phyloP scores from a whole-genome alignment of 1,140 invertebrate genomes.

The Leptinotarsa lineolata region DNA sequence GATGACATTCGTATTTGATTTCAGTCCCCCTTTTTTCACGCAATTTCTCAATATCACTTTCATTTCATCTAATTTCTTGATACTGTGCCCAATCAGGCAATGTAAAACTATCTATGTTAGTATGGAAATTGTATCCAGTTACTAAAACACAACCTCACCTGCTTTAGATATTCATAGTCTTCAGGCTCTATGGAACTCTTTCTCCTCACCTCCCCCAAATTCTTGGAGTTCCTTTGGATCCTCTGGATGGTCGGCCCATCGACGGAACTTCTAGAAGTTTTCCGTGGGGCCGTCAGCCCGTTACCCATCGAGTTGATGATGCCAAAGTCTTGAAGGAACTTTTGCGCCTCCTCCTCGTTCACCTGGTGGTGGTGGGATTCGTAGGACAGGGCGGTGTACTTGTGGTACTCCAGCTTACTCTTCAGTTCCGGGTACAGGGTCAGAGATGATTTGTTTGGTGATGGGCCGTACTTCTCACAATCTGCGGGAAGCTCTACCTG shows the following conservation, averaged over 20 bases:
- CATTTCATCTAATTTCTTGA: too few species aligned
- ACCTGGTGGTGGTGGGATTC: slow-evolving; percentile 29
- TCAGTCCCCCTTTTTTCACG: too few species aligned
- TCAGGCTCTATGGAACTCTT: slow-evolving; percentile 37
- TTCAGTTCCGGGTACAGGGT: slow-evolving; percentile 43
- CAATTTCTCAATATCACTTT: too few species aligned
- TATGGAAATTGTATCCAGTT: too few species aligned
- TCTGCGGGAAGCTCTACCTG: slow-evolving; percentile 34
- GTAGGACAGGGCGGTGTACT: slow-evolving; percentile 43
- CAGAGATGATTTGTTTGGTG: slow-evolving; percentile 35
- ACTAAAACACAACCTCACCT: not conserved
- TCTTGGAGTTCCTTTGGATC: slow-evolving; percentile 46
- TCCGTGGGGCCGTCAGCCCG: slow-evolving; percentile 42
- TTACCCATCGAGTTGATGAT: slow-evolving; percentile 55
- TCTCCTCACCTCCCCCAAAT: slow-evolving; percentile 24
- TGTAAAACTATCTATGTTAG: too few species aligned
- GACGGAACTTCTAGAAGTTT: slow-evolving; percentile 34
- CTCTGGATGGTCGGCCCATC: slow-evolving; percentile 36
- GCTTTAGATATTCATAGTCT: slow-evolving; percentile 42
- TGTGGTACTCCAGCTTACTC: slow-evolving; percentile 48
- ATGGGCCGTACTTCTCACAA: slow-evolving; percentile 26
- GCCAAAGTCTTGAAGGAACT: slow-evolving; percentile 52
- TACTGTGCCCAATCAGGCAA: too few species aligned
- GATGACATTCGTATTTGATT: too few species aligned
- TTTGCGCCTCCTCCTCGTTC: slow-evolving; percentile 47